These are phyloP conservation scores for Aphelinus certus DNA, from an alignment of 1,140 invertebrate genomes.

Conservation along the genomic window DNA sequence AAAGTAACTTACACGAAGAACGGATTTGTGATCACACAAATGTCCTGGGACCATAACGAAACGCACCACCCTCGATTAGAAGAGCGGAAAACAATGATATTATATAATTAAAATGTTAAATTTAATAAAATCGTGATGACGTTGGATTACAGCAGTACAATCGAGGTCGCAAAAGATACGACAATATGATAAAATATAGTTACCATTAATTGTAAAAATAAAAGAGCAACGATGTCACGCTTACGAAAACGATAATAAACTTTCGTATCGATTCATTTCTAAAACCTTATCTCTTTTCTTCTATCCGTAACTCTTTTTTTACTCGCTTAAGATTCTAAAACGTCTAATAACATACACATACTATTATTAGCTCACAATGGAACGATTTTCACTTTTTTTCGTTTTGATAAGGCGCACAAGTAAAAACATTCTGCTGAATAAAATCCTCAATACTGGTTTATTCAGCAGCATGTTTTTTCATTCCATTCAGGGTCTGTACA, in stretches of 20 bases:
- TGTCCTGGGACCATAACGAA: slow-evolving; percentile 6
- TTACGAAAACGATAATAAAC: slow-evolving; percentile 31
- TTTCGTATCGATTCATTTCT: slow-evolving; percentile 30
- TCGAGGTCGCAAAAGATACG: not conserved
- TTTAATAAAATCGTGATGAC: slow-evolving; percentile 11
- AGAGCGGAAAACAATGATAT: slow-evolving; percentile 7
- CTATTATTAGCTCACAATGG: slow-evolving; percentile 47
- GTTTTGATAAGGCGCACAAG: not conserved
- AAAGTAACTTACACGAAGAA: slow-evolving; percentile 9
- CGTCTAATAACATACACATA: slow-evolving; percentile 61
- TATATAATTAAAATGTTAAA: not conserved
- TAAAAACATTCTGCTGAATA: not conserved
- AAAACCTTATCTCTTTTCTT: slow-evolving; percentile 35
- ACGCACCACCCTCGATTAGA: not conserved
- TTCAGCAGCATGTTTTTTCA: not conserved
- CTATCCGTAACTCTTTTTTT: slow-evolving; percentile 46
- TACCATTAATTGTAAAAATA: slow-evolving; percentile 34
- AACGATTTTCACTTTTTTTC: slow-evolving; percentile 28
- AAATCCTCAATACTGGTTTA: no score
- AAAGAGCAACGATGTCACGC: slow-evolving; percentile 25
- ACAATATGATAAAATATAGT: slow-evolving; percentile 24
- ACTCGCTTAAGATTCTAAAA: slow-evolving; percentile 49
- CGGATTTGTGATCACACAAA: not conserved
- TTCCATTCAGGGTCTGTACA: not conserved
- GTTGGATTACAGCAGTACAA: not conserved